Base-by-base conservation (phyloP, 2,797 vertebrate genomes). In the Arctocebus calabarensis region DNA sequence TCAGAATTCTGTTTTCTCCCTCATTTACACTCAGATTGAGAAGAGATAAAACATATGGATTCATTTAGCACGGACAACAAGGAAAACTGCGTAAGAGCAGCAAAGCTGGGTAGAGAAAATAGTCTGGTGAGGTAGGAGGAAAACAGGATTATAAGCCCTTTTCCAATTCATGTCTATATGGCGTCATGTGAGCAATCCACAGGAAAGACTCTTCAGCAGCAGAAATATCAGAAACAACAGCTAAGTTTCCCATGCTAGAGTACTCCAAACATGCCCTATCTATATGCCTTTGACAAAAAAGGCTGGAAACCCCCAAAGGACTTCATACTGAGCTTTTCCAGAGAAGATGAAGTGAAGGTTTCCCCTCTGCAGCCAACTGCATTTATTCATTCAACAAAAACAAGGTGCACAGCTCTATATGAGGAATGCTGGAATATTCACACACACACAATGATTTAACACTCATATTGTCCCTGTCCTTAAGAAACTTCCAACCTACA, bases 11-110 rank as follows among this genome's bases (percentile, higher is more conserved):
- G 34, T 91, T 96, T 96, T 97, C 74, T 75, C 91, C 81, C 70
- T 96, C 88, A 93, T 96, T 97, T 96, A 96, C 88, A 97, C 96
- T 91, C 94, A 71, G 91, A 93, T 55, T 88, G 84, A 88, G 84
- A 97, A 94, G 89, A 96, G 94, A 97, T 96, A 95, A 97, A 97
- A 95, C 97, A 97, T 89, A 96, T 96, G 96, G 97, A 94, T 96
- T 97, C 96, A 92, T 90, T 97, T 94, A 97, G 87, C 95, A 96
- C n/a, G 91, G 91, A 96, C 95, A 97, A 93, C 95, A 91, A 97
- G 97, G 93, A 93, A 96, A 96, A 97, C 43, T 96, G 88, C 94
- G 27, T 82, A 96, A 93, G 90, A 94, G 92, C 82, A 95, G 93
- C 92, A 95, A 95, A 95, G 81, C 78, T 0, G 45, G 68, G 84